phyloP scores from a whole-genome alignment of 2,113 vertebrate species.

The Micromys minutus region DNA sequence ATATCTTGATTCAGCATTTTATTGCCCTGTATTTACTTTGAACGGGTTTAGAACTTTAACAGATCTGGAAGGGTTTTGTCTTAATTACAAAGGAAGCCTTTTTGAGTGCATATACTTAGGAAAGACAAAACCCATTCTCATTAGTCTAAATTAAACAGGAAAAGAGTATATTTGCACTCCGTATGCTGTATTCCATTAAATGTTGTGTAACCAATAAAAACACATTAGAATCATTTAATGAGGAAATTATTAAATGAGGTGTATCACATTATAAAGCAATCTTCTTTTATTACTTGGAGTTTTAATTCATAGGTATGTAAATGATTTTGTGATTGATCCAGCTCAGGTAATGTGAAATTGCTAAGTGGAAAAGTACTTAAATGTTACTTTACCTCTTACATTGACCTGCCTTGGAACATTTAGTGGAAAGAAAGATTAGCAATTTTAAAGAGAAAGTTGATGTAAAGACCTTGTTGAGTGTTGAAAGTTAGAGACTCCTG shows the following conservation, averaged over 20 bases:
- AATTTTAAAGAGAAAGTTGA: constrained; percentile 39
- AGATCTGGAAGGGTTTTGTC: constrained; percentile 37
- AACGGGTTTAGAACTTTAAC: constrained; percentile 40
- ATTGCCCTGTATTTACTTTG: constrained; percentile 40
- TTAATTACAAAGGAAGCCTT: constrained; percentile 39
- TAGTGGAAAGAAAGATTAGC: not conserved
- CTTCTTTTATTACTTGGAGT: constrained; percentile 63
- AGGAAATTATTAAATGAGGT: constrained; percentile 72
- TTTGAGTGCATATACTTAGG: constrained; percentile 29
- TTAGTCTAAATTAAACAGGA: constrained; percentile 61
- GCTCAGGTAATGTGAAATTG: constrained; percentile 52
- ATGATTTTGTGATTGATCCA: constrained; percentile 65
- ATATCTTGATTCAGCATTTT: constrained; percentile 18
- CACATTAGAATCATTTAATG: constrained; percentile 73
- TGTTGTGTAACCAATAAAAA: constrained; percentile 71
- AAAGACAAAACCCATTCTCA: constrained; percentile 47
- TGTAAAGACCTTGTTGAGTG: not conserved
- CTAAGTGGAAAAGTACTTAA: constrained; percentile 41
- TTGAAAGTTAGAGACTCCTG: not conserved
- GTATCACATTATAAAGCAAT: constrained; percentile 71
- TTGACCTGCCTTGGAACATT: constrained; percentile 19
- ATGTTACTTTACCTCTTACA: constrained; percentile 47
- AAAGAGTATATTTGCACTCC: constrained; percentile 57
- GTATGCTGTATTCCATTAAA: constrained; percentile 64
- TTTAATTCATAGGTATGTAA: constrained; percentile 72